Conservation (phyloP, 2,797 vertebrate species). For the Microchirus variegatus region DNA sequence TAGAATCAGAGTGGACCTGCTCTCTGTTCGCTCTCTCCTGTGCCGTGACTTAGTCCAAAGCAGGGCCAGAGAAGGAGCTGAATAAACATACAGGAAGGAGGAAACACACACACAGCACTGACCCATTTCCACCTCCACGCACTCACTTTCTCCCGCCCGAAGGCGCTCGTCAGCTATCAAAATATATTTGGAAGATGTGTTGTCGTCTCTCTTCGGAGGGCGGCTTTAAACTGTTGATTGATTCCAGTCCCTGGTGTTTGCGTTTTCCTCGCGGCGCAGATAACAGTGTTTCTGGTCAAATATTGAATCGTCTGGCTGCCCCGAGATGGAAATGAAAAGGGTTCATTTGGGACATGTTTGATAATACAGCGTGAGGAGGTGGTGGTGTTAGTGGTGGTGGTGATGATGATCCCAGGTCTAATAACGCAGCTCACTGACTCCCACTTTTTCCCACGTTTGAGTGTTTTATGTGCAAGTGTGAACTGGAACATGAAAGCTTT, state of each 20-base stretch:
- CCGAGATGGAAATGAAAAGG: conserved; percentile 5
- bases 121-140: conserved; percentile 12
- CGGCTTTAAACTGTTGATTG: conserved; percentile 5
- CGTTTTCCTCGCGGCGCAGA: not conserved
- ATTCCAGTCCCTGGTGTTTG: not conserved
- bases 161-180: conserved; percentile 8
- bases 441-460: not conserved
- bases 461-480: conserved; percentile 2
- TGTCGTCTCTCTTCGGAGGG: not conserved
- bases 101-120: not conserved
- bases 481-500: conserved; percentile 5
- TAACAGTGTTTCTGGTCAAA: not conserved
- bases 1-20: not conserved
- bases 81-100: not conserved
- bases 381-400: too few species aligned
- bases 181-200: conserved; percentile 10
- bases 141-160: conserved; percentile 16
- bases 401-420: not conserved
- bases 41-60: not conserved
- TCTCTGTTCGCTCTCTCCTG: not conserved
- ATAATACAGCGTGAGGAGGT: not conserved
- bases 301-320: not conserved
- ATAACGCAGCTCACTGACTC: conserved; percentile 1
- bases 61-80: not conserved
- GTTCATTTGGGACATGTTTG: conserved; percentile 7